Evolutionary conservation across 2,888 invertebrate genomes (phyloP).

Genomic region (Hartigia nigra): DNA sequence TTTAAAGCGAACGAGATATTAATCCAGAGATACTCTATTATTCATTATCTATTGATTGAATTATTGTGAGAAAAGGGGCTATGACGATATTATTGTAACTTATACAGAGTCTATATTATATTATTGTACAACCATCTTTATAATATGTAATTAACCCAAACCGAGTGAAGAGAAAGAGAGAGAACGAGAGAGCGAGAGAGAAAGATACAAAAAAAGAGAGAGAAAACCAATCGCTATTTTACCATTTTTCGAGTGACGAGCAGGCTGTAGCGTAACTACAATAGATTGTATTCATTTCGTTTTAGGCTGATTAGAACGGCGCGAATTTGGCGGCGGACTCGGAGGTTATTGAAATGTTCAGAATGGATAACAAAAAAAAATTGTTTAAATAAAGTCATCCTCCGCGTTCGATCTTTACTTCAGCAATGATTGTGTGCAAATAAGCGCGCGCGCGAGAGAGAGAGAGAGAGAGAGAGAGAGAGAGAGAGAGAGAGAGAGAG

Average conservation of each 20-base stretch:
- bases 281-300: neutral
- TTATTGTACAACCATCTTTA: constrained; percentile 59
- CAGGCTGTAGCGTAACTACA: neutral
- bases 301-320: neutral
- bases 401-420: neutral
- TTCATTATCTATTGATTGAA: constrained; percentile 38
- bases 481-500: neutral
- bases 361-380: neutral
- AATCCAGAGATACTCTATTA: constrained; percentile 47
- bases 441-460: too few relatives aligned
- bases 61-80: constrained; percentile 27
- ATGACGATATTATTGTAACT: constrained; percentile 60
- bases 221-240: constrained; percentile 52
- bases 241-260: constrained; percentile 46
- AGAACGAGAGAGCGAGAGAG: constrained; percentile 18
- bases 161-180: constrained; percentile 36
- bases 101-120: constrained; percentile 64
- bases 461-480: too few relatives aligned
- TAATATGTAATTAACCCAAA: constrained; percentile 38
- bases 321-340: neutral
- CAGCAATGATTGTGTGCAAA: neutral
- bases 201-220: constrained; percentile 29
- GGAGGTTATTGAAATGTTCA: neutral
- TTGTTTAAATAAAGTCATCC: neutral
- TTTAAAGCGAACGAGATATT: constrained; percentile 32